Evolutionary conservation across 1,140 invertebrate genomes (phyloP).

Genomic region (Drosophila takahashii): DNA sequence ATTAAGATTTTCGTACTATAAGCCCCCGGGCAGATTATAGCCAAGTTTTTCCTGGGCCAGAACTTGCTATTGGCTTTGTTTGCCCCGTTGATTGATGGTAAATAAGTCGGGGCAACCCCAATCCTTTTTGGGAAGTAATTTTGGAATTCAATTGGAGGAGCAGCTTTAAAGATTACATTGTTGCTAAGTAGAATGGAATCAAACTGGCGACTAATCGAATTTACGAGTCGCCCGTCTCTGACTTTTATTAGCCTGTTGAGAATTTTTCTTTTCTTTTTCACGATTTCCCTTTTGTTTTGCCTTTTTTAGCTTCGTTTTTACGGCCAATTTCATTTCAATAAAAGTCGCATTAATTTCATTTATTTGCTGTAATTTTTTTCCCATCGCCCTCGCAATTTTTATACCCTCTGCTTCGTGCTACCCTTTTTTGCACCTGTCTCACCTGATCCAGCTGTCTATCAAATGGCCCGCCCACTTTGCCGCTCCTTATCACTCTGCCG

Average conservation of each 20-base stretch:
- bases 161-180: constrained; percentile 52
- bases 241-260: constrained; percentile 48
- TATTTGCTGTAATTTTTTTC: constrained; percentile 70
- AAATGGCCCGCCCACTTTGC: constrained; percentile 5
- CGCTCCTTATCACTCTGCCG: constrained; percentile 5
- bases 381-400: constrained; percentile 24
- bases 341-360: constrained; percentile 79
- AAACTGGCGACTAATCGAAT: constrained; percentile 47
- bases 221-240: constrained; percentile 22
- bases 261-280: constrained; percentile 8
- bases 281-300: constrained; percentile 13
- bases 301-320: constrained; percentile 52
- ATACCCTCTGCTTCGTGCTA: constrained; percentile 9
- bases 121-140: constrained; percentile 47
- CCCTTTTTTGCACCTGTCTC: constrained; percentile 55
- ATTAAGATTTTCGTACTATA: constrained; percentile 78
- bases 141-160: constrained; percentile 53
- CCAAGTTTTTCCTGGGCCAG: constrained; percentile 44
- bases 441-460: constrained; percentile 52
- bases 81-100: constrained; percentile 70
- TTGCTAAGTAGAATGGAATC: constrained; percentile 25
- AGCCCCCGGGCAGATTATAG: constrained; percentile 67
- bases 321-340: constrained; percentile 78
- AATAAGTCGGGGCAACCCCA: constrained; percentile 39
- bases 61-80: constrained; percentile 61